These are phyloP conservation scores for Coregonus sp. DNA, from an alignment of 2,797 vertebrate species.

Conservation along the genomic window DNA sequence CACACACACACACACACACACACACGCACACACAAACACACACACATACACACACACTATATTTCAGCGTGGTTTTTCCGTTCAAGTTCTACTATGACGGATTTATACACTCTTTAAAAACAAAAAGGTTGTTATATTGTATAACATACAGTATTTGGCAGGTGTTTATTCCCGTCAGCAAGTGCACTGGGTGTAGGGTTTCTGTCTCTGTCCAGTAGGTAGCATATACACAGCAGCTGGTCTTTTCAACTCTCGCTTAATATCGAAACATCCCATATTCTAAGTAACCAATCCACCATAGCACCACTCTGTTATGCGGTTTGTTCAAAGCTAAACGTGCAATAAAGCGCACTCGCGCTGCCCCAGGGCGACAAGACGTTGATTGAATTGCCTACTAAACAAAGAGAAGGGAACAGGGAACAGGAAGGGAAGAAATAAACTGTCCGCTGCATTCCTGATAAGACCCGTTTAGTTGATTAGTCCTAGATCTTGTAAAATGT, in stretches of 20 bases:
- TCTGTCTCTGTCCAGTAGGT: neutral
- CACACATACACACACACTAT: too few species aligned
- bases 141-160: neutral
- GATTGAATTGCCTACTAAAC: conserved; percentile 40
- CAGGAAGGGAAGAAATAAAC: neutral
- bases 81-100: too few species aligned
- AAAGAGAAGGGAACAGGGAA: conserved; percentile 8
- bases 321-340: neutral
- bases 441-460: neutral
- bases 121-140: neutral
- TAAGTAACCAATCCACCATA: neutral
- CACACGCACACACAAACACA: neutral
- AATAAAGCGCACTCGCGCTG: conserved; percentile 5
- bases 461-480: neutral
- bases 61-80: too few species aligned
- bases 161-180: neutral
- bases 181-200: neutral
- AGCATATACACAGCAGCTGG: neutral
- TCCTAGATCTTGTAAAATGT: neutral
- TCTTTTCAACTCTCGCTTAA: neutral
- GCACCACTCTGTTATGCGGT: neutral
- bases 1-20: neutral
- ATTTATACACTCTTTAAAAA: too few species aligned
- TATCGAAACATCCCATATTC: neutral
- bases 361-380: conserved; percentile 27